phyloP scores from a whole-genome alignment of 2,797 vertebrate genomes.

The Australoheros facetus region DNA sequence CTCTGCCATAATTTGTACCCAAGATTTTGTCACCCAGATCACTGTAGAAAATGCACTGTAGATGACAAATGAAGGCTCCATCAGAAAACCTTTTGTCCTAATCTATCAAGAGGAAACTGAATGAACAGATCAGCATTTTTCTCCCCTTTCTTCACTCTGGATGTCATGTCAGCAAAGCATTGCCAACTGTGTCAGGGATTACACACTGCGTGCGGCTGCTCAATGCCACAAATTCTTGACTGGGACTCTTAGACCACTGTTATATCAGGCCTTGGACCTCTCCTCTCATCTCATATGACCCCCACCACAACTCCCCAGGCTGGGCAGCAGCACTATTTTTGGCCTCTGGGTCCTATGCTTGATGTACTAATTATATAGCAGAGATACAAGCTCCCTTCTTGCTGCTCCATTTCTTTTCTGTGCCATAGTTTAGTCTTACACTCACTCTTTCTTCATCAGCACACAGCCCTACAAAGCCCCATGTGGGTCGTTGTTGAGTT shows the following conservation, averaged over 20 bases:
- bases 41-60: slow-evolving; percentile 6
- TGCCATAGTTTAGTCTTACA: slow-evolving; percentile 69
- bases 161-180: slow-evolving; percentile 69
- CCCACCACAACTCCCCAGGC: slow-evolving; percentile 47
- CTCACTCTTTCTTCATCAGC: slow-evolving; percentile 46
- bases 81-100: slow-evolving; percentile 49
- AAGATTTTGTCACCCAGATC: background rate
- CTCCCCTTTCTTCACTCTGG: slow-evolving; percentile 41
- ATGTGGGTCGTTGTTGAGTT: slow-evolving; percentile 17
- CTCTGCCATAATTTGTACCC: background rate
- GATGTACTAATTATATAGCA: slow-evolving; percentile 77
- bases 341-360: slow-evolving; percentile 62
- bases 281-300: slow-evolving; percentile 38
- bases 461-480: slow-evolving; percentile 13
- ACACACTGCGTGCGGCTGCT: slow-evolving; percentile 41
- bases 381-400: slow-evolving; percentile 56
- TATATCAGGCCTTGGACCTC: slow-evolving; percentile 43
- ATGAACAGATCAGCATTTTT: slow-evolving; percentile 64
- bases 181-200: slow-evolving; percentile 70
- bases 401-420: slow-evolving; percentile 77
- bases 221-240: slow-evolving; percentile 55
- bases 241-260: slow-evolving; percentile 53
- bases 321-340: slow-evolving; percentile 60
- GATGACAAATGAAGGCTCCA: slow-evolving; percentile 34
- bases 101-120: slow-evolving; percentile 61